Base-by-base conservation (phyloP, 2,113 vertebrate species). In the Orcinus orca region DNA sequence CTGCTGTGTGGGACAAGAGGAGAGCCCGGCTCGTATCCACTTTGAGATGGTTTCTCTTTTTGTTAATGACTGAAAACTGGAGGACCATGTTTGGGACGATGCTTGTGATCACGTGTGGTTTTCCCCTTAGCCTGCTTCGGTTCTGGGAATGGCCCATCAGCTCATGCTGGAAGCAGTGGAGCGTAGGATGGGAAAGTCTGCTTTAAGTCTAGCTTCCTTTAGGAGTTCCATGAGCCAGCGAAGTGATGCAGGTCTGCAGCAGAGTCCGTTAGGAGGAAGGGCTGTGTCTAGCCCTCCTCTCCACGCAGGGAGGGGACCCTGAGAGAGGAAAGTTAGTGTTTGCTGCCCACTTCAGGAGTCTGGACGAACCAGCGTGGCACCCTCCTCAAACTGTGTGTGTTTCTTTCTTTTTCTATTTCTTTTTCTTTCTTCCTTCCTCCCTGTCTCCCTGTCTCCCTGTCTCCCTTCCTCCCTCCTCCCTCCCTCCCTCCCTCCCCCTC, bases 321-420 rank as follows among this genome's bases (percentile, higher is more conserved):
- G 65, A 25, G 81, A 60, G 17, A 36, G 63, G 11, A 15, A 36
- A 33, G 11, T 29, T 11, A 8, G 4, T 8, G 36, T 29, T 47
- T 5, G 18, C n/a, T 1, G 29, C 8, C 23, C 14, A 6, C 20
- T 23, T 8, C 10, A 1, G 6, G 67, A 6, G 73, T 36, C 44
- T 38, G 29, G 3, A 0, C 2, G 47, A 20, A 36, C 36, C 13
- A 8, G 70, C 18, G 0, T 0, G 3, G 10, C 13, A 0, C 5
- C 3, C 8, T 41, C 47, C 5, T 20, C 11, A 12, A 82, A 21
- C 1, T 2, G 5, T n/a, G 33, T 50, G 4, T 9, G 10, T 26
- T 33, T 31, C 23, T 36, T n/a, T 3, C 31, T 53, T 23, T 36
- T 14, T 23, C 8, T 50, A 13, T 26, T 38, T 38, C 7, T 29